These are phyloP conservation scores for Cladopsammia gracilis DNA, from an alignment of 64 coral and sea anemone genomes.

Conservation along the genomic window DNA sequence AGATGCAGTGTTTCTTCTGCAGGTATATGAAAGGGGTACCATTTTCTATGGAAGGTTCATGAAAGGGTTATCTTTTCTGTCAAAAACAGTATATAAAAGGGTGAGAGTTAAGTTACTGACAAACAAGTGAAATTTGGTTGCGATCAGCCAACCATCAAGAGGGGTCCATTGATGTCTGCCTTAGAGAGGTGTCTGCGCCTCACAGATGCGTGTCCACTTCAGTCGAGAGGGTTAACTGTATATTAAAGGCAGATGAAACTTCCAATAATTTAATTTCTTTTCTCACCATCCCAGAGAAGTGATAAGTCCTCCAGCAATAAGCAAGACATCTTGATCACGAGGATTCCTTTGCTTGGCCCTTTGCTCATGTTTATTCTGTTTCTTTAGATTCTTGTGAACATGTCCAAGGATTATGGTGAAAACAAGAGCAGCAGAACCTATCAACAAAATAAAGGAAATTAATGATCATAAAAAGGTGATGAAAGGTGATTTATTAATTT, in stretches of 20 bases:
- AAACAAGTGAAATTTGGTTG: too few species aligned
- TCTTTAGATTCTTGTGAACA: conserved; percentile 33
- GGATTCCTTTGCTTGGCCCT: not conserved
- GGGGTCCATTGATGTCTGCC: too few species aligned
- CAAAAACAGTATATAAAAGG: too few species aligned
- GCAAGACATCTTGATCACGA: conserved; percentile 26
- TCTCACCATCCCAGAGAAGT: conserved; percentile 71
- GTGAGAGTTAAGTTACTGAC: too few species aligned
- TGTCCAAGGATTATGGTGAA: conserved; percentile 76
- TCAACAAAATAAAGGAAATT: not conserved
- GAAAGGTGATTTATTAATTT: not conserved
- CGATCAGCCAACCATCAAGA: too few species aligned
- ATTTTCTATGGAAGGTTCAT: too few species aligned
- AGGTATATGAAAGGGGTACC: too few species aligned
- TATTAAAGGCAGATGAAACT: not conserved
- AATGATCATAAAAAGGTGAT: not conserved
- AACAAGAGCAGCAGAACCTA: conserved; percentile 80
- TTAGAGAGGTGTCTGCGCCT: too few species aligned
- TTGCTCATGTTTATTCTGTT: conserved; percentile 20
- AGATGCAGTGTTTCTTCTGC: too few species aligned
- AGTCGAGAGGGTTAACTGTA: too few species aligned
- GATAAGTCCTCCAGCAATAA: conserved; percentile 48
- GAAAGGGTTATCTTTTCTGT: too few species aligned
- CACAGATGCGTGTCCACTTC: too few species aligned
- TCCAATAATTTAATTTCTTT: not conserved